A percentile compares a stretch with the other conserved stretches of the same genome.
Evolutionary conservation across 1,140 invertebrate species (phyloP).

Genomic region (Drosophila grimshawi): DNA sequence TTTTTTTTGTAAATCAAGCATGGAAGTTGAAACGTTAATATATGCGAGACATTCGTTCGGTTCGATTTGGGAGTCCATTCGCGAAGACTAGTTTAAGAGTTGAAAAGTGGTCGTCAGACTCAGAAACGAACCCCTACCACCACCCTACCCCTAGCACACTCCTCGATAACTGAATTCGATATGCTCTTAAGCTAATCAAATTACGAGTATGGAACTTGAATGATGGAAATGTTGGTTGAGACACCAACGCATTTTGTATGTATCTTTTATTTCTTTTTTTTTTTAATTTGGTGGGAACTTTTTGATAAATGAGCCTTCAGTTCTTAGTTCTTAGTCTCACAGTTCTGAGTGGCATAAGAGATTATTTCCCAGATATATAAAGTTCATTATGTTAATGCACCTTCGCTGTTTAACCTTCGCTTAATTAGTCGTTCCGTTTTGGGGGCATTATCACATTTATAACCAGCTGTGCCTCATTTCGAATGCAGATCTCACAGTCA

Average conservation of each 20-base stretch:
- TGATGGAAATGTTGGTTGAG: background rate
- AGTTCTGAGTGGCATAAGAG: background rate
- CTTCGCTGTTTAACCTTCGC: constrained; percentile 64
- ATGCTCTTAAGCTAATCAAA: constrained; percentile 1
- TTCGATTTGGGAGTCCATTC: constrained; percentile 36
- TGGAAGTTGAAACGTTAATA: constrained; percentile 40
- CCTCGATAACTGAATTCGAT: background rate
- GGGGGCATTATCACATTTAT: constrained; percentile 71
- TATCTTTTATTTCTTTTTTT: background rate
- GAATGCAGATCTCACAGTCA: constrained; percentile 23
- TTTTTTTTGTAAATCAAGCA: constrained; percentile 35
- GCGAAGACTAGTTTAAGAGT: constrained; percentile 27
- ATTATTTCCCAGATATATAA: constrained; percentile 25
- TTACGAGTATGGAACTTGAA: background rate
- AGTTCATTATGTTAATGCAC: constrained; percentile 61
- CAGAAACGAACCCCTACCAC: background rate
- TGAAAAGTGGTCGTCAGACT: background rate
- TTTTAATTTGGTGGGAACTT: background rate
- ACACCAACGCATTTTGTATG: background rate
- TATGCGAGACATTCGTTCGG: constrained; percentile 28
- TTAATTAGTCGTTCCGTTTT: constrained; percentile 71
- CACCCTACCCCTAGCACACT: background rate
- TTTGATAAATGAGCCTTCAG: background rate
- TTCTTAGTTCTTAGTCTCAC: background rate
- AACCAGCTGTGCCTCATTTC: constrained; percentile 29